Evolutionary conservation across 2,113 vertebrate genomes (phyloP).

Genomic region (Corydoras maculifer): DNA sequence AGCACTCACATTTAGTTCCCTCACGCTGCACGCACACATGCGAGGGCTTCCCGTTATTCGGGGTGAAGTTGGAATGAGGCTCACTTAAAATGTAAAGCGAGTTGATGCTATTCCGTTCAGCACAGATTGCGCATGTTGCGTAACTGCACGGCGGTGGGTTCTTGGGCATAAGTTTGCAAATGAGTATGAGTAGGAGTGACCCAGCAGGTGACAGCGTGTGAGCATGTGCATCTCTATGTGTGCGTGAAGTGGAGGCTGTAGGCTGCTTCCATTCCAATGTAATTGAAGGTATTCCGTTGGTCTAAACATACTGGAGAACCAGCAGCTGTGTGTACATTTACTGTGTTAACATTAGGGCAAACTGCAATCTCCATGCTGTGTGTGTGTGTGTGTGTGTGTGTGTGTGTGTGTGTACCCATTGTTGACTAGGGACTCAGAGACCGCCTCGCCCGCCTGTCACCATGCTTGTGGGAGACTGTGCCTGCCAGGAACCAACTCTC

Average conservation of each 20-base stretch:
- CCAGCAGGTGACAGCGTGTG: conserved; percentile 22
- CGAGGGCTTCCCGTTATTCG: neutral
- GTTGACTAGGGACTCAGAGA: conserved; percentile 49
- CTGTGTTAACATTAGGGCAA: conserved; percentile 18
- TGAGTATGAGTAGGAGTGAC: conserved; percentile 50
- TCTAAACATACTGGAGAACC: conserved; percentile 23
- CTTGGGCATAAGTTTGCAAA: conserved; percentile 42
- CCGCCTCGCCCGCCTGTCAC: conserved; percentile 45
- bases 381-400: conserved; percentile 32
- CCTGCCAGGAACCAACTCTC: conserved; percentile 49
- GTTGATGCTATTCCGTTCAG: too few species aligned
- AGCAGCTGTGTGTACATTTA: conserved; percentile 27
- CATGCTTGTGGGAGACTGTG: conserved; percentile 47
- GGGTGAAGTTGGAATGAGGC: neutral
- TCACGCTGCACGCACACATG: neutral
- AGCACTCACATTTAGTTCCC: conserved; percentile 34
- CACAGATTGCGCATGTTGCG: conserved; percentile 13
- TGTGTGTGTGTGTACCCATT: conserved; percentile 41
- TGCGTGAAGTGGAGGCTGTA: conserved; percentile 7
- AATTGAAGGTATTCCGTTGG: neutral
- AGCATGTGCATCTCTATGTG: conserved; percentile 22
- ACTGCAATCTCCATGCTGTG: conserved; percentile 32
- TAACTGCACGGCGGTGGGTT: conserved; percentile 40
- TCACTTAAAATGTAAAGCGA: too few species aligned
- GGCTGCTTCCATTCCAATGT: conserved; percentile 19